phyloP scores from a whole-genome alignment of 2,888 invertebrate genomes.

The Habroteleia sp. region DNA sequence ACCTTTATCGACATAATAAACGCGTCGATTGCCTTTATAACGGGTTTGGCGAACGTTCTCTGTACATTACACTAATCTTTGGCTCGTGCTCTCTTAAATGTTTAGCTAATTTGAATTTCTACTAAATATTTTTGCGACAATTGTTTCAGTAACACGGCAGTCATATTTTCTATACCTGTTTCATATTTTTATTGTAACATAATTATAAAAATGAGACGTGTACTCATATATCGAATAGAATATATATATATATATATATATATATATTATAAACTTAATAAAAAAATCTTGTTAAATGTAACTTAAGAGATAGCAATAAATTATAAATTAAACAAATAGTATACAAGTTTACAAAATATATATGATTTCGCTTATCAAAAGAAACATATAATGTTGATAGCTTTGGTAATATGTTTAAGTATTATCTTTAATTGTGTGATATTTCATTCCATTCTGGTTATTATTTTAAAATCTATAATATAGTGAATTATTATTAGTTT shows the following conservation, averaged over 20 bases:
- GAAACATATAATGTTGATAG: slow-evolving; percentile 26
- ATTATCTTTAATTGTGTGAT: slow-evolving; percentile 24
- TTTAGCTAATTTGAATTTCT: slow-evolving; percentile 23
- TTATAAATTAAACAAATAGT: slow-evolving; percentile 24
- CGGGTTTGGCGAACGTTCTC: slow-evolving; percentile 30
- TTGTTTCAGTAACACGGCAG: not conserved
- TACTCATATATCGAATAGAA: not conserved
- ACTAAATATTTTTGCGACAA: not conserved
- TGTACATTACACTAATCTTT: slow-evolving; percentile 30
- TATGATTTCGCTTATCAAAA: slow-evolving; percentile 30
- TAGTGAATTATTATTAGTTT: no score
- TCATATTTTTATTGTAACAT: not conserved
- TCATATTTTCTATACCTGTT: not conserved
- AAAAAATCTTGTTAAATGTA: slow-evolving; percentile 3
- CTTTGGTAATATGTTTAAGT: slow-evolving; percentile 29
- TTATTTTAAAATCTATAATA: no score
- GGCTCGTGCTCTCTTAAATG: slow-evolving; percentile 14
- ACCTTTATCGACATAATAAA: slow-evolving; percentile 59
- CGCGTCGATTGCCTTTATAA: slow-evolving; percentile 38
- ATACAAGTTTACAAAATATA: slow-evolving; percentile 14
- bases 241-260: no score
- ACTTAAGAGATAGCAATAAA: slow-evolving; percentile 21
- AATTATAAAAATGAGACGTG: not conserved
- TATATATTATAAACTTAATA: not conserved
- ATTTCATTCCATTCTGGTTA: slow-evolving; percentile 30